Base-by-base conservation (phyloP, 1,140 invertebrate genomes). In the Drusus annulatus region DNA sequence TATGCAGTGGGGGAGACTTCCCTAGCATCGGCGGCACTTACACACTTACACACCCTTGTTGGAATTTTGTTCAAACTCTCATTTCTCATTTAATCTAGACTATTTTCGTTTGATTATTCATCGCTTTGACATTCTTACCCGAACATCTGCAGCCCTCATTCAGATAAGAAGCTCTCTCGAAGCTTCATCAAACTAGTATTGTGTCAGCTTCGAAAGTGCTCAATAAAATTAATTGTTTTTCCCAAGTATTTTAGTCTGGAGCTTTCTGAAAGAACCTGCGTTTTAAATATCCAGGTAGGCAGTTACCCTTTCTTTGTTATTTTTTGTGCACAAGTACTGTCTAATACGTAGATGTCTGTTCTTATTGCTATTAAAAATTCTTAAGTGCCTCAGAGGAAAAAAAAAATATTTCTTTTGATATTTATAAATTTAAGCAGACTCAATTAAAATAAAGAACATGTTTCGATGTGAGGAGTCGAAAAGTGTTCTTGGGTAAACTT, bases 1-100 rank as follows among this genome's bases (percentile, higher is more conserved):
- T 79, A 82, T 80, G 58, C 71, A 50, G 23, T 54, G 78, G 80
- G 81, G 68, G 69, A 73, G 36, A 50, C 6, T 69, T 69, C 65
- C 36, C 17, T n/a, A 58, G 62, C 76, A 62, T 23, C 54, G 25
- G 54, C 45, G 36, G 60, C 16, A 76, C 71, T 45, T 45, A 15
- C 63, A 31, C 73, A 28, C 17, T 63, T 76, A 76, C 60, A 52
- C 58, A 50, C 60, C 60, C 76, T 65, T 77, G 76, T 77, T 62
- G 58, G 36, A 52, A 65, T 65, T 77, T 36, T 10, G 28, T 36
- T 58, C 58, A 51, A 50, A 28, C 74, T 60, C 15, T 60, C 74
- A 76, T 69, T 69, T 45, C 71, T 21, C 69, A 56, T 75, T 75
- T 75, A 31, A 75, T 75, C 73, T 75, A 19, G 36, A 77, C 58